These are phyloP conservation scores for Spongilla lacustris DNA, from an alignment of 37 sponge, comb jelly and placozoan genomes.

Conservation along the genomic window DNA sequence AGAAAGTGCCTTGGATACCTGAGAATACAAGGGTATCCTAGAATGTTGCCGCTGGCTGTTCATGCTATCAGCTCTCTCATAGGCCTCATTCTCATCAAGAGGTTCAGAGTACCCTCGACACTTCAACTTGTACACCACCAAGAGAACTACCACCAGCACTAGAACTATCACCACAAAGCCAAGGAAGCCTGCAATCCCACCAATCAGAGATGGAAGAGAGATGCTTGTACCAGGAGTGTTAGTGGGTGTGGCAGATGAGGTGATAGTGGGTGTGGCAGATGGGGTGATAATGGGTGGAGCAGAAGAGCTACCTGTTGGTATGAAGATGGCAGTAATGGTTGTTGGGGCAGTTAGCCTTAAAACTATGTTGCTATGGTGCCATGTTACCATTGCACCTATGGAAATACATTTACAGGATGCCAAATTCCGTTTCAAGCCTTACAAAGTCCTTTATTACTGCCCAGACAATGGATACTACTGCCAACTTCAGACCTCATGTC, in stretches of 20 bases:
- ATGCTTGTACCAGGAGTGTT: neutral
- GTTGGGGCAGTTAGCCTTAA: neutral
- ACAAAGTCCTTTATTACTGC: neutral
- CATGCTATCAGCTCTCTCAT: constrained; percentile 20
- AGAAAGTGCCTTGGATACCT: constrained; percentile 24
- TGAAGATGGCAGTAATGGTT: neutral
- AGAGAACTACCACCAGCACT: constrained; percentile 40
- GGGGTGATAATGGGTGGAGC: neutral
- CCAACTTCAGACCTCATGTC: neutral
- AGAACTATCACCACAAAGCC: constrained; percentile 50
- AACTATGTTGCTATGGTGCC: neutral
- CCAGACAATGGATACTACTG: neutral
- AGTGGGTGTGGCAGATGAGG: neutral
- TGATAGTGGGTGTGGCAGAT: neutral
- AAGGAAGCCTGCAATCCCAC: constrained; percentile 52
- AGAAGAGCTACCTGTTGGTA: constrained; percentile 2
- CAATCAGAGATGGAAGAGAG: constrained; percentile 45
- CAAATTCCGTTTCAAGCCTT: constrained; percentile 35
- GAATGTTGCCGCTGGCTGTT: neutral
- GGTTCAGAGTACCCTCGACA: neutral
- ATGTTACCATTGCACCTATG: neutral
- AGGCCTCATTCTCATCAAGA: constrained; percentile 30
- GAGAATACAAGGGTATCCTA: constrained; percentile 32
- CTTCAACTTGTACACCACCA: constrained; percentile 14
- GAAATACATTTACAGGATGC: constrained; percentile 4